phyloP scores from a whole-genome alignment of 2,113 vertebrate species.

The Apodemus speciosus region DNA sequence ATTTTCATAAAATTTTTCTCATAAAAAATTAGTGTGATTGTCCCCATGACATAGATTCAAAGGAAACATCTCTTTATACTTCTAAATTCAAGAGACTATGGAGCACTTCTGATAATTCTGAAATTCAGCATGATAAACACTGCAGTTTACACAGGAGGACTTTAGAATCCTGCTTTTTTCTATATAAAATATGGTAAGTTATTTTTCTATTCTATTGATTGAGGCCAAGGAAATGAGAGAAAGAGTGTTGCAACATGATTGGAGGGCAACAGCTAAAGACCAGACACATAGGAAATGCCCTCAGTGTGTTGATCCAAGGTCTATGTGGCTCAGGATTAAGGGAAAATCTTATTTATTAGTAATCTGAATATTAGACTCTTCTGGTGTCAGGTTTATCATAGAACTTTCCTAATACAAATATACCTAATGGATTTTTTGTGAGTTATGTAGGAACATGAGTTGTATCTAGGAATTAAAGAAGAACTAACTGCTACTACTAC shows the following conservation, averaged over 20 bases:
- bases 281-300: accelerated
- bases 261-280: no score
- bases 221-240: not conserved
- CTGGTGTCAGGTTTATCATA: not conserved
- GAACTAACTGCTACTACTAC: no score
- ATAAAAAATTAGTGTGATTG: not conserved
- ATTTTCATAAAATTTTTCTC: no score
- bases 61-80: not conserved
- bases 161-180: not conserved
- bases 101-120: not conserved
- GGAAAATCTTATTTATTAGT: not conserved
- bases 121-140: not conserved
- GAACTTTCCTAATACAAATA: not conserved
- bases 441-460: not conserved
- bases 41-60: not conserved
- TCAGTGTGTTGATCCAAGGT: not conserved
- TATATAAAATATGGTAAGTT: not conserved
- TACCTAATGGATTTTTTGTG: not conserved
- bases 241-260: not conserved
- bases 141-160: not conserved
- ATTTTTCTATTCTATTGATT: not conserved
- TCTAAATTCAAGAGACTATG: not conserved
- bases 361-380: not conserved
- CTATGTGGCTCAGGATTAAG: not conserved
- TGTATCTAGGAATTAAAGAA: not conserved